Evolutionary conservation across 1,140 invertebrate species (phyloP), one percentile per base, ranked within the genome.

Genomic region (Mactra quadrangularis): DNA sequence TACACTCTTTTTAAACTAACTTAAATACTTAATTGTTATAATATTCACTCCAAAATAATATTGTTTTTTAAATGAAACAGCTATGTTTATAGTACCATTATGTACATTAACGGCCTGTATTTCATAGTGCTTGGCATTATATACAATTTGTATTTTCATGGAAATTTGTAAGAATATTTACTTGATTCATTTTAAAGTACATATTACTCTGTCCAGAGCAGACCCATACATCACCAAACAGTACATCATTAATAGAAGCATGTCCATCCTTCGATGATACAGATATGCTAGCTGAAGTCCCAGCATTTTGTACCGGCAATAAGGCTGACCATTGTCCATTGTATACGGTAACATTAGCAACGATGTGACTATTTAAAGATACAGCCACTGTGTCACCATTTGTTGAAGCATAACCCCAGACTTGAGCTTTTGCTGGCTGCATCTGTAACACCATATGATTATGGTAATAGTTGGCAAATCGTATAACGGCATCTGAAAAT

Each of bases 201-300:
- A 91, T 91, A 27, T 91, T 91, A 66, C 90, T 91, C 52, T 91
- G 90, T 33, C 90, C 90, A 17, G 87, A 89, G 82, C 90, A 91
- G 1, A 91, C 47, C 89, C 89, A 91, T 0, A 91, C 88, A 70
- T 91, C 90, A 29, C 90, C 90, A 86, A 91, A 91, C 45, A 90
- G 45, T 25, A 91, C 88, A 84, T 90, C 83, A 0, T 59, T 38
- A 11, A 91, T 19, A 1, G n/a, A 57, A 11, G 87, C 57, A 0
- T 35, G 33, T n/a, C 59, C 78, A 27, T 59, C 15, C 31, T 17
- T 50, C 11, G 87, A 87, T 35, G 13, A 17, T 3, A 78, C 83
- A 27, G 62, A 59, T 7, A 88, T 75, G 2, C 50, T 77, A 29
- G 64, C 77, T 11, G 84, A 76, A 59, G 74, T 71, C 19, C 75